Evolutionary conservation across 1,140 invertebrate genomes (phyloP), one percentile per base, ranked within the genome.

Genomic region (Saxidomus purpurata): DNA sequence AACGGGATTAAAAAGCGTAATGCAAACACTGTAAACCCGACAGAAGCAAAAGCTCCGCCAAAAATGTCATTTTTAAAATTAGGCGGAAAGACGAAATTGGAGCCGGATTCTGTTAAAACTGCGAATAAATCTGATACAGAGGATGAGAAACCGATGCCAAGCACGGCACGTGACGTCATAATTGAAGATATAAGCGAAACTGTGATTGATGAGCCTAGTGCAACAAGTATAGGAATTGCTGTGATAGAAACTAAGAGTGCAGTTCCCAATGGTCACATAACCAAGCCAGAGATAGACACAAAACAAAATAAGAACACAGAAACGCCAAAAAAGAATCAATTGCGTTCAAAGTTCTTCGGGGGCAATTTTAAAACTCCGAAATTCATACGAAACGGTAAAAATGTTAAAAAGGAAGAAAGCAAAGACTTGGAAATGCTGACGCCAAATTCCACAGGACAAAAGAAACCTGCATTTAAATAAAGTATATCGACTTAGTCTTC

Each of bases 1-100:
- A 88, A 81, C 49, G 86, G 77, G 43, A 63, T 88, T 15, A 80
- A 52, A 38, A 88, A 88, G 52, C 43, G 25, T 3, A 88, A 69
- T 22, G 43, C 22, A 3, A 22, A 17, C 34, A 52, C 15, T 11
- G 59, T 63, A 25, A 43, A 38, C 31, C 59, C 86, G 34, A 61
- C n/a, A 17, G 67, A 59, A 6, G 31, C n/a, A 76, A 76, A 76
- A 47, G 15, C 71, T 1, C 47, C 38, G 15, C 40, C 76, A 22
- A 88, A 88, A 55, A 71, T 67, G 6, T 31, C 74, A 34, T 40
- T 81, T 40, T 25, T 71, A 43, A 88, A 77, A 81, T 55, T 79
- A 67, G 77, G 43, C 0, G 77, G 77, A 34, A 31, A 22, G 0
- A 77, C 67, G 31, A 87, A 47, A 34, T 43, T n/a, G n/a, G n/a